A percentile compares a stretch with the other conserved stretches of the same genome.
phyloP scores from a whole-genome alignment of 2,113 vertebrate genomes.

The Pleuronectes platessa region DNA sequence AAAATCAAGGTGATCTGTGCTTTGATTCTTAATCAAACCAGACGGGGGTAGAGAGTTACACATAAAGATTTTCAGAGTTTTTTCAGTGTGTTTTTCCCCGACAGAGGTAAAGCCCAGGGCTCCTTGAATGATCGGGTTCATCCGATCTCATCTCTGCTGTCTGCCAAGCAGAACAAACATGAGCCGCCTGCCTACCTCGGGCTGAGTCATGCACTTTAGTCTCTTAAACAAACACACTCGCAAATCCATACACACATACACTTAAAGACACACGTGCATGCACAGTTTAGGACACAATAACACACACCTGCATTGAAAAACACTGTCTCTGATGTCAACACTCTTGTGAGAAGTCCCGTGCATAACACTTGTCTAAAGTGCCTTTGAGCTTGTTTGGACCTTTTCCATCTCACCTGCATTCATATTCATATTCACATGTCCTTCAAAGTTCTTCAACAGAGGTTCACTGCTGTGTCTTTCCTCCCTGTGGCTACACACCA shows the following conservation, averaged over 20 bases:
- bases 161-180: conserved; percentile 69
- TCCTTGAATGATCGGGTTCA: conserved; percentile 55
- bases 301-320: conserved; percentile 26
- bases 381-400: conserved; percentile 13
- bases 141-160: conserved; percentile 56
- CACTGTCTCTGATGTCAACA: conserved; percentile 21
- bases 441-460: conserved; percentile 14
- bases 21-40: conserved; percentile 36
- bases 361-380: conserved; percentile 24
- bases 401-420: neutral
- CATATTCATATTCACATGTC: conserved; percentile 19
- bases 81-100: conserved; percentile 20
- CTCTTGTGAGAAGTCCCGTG: conserved; percentile 25
- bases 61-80: conserved; percentile 37
- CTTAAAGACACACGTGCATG: neutral
- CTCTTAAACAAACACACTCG: conserved; percentile 63
- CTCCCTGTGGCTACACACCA: conserved; percentile 4
- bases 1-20: conserved; percentile 15
- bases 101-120: conserved; percentile 51
- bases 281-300: neutral
- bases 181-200: conserved; percentile 65
- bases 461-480: conserved; percentile 1
- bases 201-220: conserved; percentile 67
- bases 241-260: conserved; percentile 30
- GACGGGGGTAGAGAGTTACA: conserved; percentile 13